Conservation (phyloP, 2,797 vertebrate species). For the Falco columbarius region DNA sequence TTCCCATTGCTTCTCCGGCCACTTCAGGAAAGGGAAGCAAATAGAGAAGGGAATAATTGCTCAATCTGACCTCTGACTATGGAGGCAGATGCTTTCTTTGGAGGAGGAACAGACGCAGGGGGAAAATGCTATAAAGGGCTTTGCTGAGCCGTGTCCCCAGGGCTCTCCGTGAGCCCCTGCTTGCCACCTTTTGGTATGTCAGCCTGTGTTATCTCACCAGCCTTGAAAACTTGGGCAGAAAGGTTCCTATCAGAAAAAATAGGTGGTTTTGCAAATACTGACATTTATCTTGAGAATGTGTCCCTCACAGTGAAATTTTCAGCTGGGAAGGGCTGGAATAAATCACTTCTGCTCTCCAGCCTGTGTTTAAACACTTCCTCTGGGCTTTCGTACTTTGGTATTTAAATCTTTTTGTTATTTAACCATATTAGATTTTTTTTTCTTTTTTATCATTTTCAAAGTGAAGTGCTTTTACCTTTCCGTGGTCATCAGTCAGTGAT, state of each 20-base stretch:
- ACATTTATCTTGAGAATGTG: not conserved
- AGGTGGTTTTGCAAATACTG: not conserved
- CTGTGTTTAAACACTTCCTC: not conserved
- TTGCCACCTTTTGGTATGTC: not conserved
- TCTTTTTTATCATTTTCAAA: not conserved
- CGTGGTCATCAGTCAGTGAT: rapidly evolving
- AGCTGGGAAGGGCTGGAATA: conserved; percentile 24
- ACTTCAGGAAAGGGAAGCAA: conserved; percentile 65
- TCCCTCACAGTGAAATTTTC: not conserved
- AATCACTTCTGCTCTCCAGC: not conserved
- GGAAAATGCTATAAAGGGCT: not conserved
- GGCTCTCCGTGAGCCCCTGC: not conserved
- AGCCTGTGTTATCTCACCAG: not conserved
- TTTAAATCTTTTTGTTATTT: not conserved
- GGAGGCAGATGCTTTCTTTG: conserved; percentile 60
- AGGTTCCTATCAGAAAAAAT: not conserved
- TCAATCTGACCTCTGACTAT: not conserved
- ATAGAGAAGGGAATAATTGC: conserved; percentile 24
- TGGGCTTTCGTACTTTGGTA: not conserved
- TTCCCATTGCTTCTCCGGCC: not conserved
- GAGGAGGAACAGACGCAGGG: conserved; percentile 30
- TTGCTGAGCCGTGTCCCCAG: not conserved
- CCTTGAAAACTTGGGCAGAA: not conserved
- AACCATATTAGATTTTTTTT: not conserved
- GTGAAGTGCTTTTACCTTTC: not conserved